Conservation (phyloP, 2,113 vertebrate species). For the Cranoglanis bouderius region DNA sequence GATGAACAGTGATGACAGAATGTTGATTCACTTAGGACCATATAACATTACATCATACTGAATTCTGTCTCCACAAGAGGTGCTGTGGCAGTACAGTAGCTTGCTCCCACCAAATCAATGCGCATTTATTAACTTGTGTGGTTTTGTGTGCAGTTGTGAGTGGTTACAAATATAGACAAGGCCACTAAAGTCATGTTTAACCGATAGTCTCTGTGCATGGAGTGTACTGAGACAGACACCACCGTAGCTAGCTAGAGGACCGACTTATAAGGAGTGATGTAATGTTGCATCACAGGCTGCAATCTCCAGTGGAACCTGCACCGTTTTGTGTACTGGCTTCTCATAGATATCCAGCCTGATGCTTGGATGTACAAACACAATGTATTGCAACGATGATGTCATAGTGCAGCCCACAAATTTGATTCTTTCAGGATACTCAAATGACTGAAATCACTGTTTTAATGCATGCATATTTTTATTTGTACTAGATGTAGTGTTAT, state of each 20-base stretch:
- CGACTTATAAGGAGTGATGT: conserved; percentile 3
- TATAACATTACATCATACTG: conserved; percentile 34
- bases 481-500: neutral
- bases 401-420: neutral
- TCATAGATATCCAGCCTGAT: neutral
- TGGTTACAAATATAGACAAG: neutral
- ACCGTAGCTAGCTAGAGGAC: neutral
- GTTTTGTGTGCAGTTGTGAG: neutral
- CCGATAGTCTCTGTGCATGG: neutral
- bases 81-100: neutral
- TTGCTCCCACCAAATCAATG: neutral
- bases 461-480: neutral
- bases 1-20: neutral
- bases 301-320: neutral
- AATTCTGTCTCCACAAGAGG: conserved; percentile 8
- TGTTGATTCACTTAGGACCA: neutral
- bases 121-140: neutral
- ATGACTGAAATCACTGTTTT: neutral
- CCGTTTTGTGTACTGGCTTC: neutral
- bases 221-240: neutral
- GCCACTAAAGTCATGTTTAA: neutral
- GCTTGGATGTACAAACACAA: neutral
- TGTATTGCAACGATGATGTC: neutral
- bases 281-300: conserved; percentile 36
- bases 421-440: neutral